phyloP scores from a whole-genome alignment of 2,888 invertebrate species.

The Dendrolimus houi region DNA sequence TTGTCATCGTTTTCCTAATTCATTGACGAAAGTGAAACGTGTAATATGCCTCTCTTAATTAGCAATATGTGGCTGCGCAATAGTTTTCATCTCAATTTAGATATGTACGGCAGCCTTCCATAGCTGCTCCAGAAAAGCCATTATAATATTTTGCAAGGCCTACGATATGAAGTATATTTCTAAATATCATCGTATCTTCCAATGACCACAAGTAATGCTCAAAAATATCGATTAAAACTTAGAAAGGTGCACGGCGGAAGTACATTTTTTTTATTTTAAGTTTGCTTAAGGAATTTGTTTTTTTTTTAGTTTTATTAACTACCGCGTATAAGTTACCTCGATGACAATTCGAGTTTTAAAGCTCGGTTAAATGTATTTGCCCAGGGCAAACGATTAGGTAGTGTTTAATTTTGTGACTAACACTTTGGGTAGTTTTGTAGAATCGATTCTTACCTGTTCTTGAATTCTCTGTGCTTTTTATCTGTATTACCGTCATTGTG shows the following conservation, averaged over 20 bases:
- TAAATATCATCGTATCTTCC: too few relatives aligned
- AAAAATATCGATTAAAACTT: background rate
- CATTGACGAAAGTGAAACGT: too few relatives aligned
- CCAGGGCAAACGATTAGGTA: slow-evolving; percentile 18
- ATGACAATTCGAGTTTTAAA: slow-evolving; percentile 29
- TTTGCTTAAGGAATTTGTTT: slow-evolving; percentile 17
- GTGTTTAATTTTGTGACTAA: background rate
- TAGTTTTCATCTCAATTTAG: too few relatives aligned
- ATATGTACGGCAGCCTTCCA: too few relatives aligned
- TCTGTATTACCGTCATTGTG: too few relatives aligned
- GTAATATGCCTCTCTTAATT: too few relatives aligned
- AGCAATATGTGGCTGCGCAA: too few relatives aligned
- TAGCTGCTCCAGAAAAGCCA: too few relatives aligned
- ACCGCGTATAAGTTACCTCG: slow-evolving; percentile 33
- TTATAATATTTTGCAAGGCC: too few relatives aligned
- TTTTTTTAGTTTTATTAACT: slow-evolving; percentile 20
- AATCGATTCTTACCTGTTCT: slow-evolving; percentile 1
- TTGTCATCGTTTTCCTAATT: too few relatives aligned
- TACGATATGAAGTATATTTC: too few relatives aligned
- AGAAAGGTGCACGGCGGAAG: slow-evolving; percentile 31
- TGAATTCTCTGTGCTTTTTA: slow-evolving; percentile 3
- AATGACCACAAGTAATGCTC: too few relatives aligned
- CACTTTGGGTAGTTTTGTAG: background rate
- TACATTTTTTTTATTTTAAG: slow-evolving; percentile 39
- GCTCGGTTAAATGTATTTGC: slow-evolving; percentile 27